Evolutionary conservation across 2,113 vertebrate species (phyloP), one percentile per base, ranked within the genome.

Genomic region (Perca fluviatilis): DNA sequence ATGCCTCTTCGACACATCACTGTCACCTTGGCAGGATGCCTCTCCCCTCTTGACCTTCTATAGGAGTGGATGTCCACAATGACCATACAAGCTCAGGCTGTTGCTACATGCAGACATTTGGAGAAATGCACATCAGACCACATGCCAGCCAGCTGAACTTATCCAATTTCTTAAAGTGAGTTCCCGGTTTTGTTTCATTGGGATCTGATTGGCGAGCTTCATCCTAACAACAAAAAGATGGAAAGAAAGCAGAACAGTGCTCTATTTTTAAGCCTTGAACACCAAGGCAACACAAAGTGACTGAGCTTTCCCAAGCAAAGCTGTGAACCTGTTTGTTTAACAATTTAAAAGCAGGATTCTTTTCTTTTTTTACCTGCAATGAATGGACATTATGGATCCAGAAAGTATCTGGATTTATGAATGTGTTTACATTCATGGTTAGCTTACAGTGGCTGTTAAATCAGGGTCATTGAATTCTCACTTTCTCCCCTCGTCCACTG

Each of bases 261-360:
- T 70, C 18, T 14, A 61, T 74, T 65, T 78, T 25, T 15, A 51
- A 60, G 43, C 25, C 64, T 69, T 36, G 7, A 58, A 36, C 16
- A 5, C 23, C 58, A 25, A 13, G 25, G 18, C 16, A 74, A 56
- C 36, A 30, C 18, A 51, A 15, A 50, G 13, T 30, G 60, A 36
- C 78, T 57, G 77, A 66, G 14, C 33, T 63, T 79, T 74, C 36
- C 49, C 19, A 27, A 73, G 67, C 14, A 46, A 58, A 66, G 25
- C 62, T 36, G 23, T 5, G 23, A 14, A 21, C 10, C 23, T 15
- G 21, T 25, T 27, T n/a, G 27, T 63, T 85, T 57, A 71, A 82
- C 82, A 46, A 56, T 51, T 9, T 6, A 54, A 63, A 72, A 57
- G 15, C 56, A 47, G 13, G 19, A 33, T 33, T 12, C 43, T 30